These are phyloP conservation scores for Lithobates pipiens DNA, from an alignment of 2,797 vertebrate genomes.

Conservation along the genomic window DNA sequence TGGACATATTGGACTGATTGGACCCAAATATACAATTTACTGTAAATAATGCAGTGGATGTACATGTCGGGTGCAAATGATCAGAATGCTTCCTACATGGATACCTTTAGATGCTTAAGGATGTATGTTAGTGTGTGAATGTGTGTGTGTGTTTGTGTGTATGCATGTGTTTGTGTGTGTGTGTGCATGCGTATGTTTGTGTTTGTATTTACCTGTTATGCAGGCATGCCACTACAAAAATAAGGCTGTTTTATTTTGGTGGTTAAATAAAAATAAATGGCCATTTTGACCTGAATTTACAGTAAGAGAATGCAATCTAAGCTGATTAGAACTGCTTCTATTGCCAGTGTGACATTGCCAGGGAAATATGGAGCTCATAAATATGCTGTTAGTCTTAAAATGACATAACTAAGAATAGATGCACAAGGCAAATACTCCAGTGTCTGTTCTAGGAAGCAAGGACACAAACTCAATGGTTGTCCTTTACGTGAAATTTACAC, in stretches of 20 bases:
- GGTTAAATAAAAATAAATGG: constrained; percentile 10
- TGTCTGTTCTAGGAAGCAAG: constrained; percentile 16
- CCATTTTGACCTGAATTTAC: constrained; percentile 49
- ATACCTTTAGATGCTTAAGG: not conserved
- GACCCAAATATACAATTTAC: not conserved
- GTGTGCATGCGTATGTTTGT: not conserved
- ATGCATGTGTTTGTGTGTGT: not conserved
- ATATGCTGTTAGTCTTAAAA: constrained; percentile 46
- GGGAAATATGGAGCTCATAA: constrained; percentile 47
- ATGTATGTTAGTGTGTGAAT: not conserved
- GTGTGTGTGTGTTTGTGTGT: not conserved
- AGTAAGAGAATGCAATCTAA: constrained; percentile 54
- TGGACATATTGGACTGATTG: no score
- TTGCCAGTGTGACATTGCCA: constrained; percentile 38
- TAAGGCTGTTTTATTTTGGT: constrained; percentile 31
- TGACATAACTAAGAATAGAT: constrained; percentile 51
- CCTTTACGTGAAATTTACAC: not conserved
- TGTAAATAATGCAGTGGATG: no score
- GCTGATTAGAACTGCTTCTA: constrained; percentile 40
- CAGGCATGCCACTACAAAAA: constrained; percentile 14
- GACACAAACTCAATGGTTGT: not conserved
- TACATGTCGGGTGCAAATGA: no score
- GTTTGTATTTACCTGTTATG: not conserved
- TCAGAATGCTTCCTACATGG: no score
- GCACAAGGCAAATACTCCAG: not conserved